Evolutionary conservation across 2,888 invertebrate species (phyloP).

Genomic region (Watsonalla cultraria): DNA sequence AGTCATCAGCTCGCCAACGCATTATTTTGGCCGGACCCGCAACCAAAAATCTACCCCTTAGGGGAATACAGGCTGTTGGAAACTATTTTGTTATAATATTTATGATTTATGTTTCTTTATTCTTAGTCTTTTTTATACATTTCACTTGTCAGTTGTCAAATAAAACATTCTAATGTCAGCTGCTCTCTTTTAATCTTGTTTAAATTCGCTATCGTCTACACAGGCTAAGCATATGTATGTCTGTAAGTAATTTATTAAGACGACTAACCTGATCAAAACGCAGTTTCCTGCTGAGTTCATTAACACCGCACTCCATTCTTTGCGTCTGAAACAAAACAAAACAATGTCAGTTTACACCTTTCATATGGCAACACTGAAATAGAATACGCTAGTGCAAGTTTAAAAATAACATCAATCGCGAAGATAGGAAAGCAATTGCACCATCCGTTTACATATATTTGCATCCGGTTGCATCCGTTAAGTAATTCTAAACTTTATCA

Average conservation of each 20-base stretch:
- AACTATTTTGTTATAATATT: no score
- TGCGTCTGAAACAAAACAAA: constrained; percentile 61
- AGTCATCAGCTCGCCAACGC: no score
- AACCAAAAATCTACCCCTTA: no score
- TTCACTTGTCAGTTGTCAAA: no score
- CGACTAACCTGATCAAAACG: constrained; percentile 64
- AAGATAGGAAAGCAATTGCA: constrained; percentile 51
- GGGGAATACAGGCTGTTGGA: no score
- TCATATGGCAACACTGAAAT: neutral
- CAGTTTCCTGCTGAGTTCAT: constrained; percentile 66
- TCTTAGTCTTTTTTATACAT: no score
- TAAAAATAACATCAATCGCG: constrained; percentile 27
- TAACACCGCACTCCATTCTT: constrained; percentile 70
- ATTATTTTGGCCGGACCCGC: no score
- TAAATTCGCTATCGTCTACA: no score
- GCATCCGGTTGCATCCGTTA: constrained; percentile 17
- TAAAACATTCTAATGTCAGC: no score
- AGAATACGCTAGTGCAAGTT: constrained; percentile 1
- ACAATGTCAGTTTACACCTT: constrained; percentile 2
- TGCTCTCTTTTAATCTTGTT: no score
- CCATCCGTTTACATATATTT: constrained; percentile 41
- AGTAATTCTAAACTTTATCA: constrained; percentile 22
- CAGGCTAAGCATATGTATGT: no score
- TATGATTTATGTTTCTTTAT: no score
- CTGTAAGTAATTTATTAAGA: neutral